A percentile compares a stretch with the other conserved stretches of the same genome.
Evolutionary conservation across 2,888 invertebrate genomes (phyloP).

Genomic region (Trachelus troglodyta): DNA sequence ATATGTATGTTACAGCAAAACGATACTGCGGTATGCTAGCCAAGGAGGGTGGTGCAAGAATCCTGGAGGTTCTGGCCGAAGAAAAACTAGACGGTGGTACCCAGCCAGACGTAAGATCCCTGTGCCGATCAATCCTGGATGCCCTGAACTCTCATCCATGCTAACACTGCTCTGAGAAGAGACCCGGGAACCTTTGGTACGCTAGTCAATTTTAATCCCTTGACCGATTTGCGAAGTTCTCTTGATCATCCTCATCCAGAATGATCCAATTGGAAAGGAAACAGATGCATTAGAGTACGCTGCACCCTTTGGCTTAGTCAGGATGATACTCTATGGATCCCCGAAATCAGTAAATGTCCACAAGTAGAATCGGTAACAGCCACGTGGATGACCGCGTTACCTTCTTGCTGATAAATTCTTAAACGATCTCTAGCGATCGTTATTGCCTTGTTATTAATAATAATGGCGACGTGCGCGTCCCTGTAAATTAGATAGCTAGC

Average conservation of each 20-base stretch:
- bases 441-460: not conserved
- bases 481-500: not conserved
- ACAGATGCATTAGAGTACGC: not conserved
- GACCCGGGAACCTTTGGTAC: slow-evolving; percentile 33
- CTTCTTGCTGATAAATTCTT: not conserved
- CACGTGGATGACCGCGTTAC: not conserved
- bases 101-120: slow-evolving; percentile 57
- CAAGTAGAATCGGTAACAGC: not conserved
- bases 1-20: slow-evolving; percentile 68
- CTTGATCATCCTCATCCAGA: not conserved
- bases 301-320: not conserved
- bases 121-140: slow-evolving; percentile 61
- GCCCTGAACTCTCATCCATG: slow-evolving; percentile 57
- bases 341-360: not conserved
- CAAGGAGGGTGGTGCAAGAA: slow-evolving; percentile 72
- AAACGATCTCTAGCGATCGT: not conserved
- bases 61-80: slow-evolving; percentile 62
- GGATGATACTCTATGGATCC: not conserved
- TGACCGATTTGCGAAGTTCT: slow-evolving; percentile 8
- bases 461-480: not conserved
- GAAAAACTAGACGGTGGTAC: slow-evolving; percentile 60
- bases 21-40: slow-evolving; percentile 76
- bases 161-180: slow-evolving; percentile 39
- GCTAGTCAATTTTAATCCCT: slow-evolving; percentile 53
- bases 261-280: not conserved